These are phyloP conservation scores for Lutjanus campechanus DNA, from an alignment of 2,797 vertebrate genomes.

Conservation along the genomic window DNA sequence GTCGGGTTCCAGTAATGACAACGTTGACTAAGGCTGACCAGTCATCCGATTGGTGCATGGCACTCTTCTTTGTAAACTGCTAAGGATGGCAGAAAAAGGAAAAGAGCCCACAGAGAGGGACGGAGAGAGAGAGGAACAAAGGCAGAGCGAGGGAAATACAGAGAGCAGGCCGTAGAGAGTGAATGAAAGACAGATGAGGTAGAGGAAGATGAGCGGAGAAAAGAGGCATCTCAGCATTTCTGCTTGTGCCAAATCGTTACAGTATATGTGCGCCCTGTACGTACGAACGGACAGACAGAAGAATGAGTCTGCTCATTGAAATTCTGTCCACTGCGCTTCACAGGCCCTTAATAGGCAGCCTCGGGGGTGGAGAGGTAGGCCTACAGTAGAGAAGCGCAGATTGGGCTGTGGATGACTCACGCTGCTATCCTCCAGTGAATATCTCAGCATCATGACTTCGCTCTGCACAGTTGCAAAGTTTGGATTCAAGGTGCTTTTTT, in stretches of 20 bases:
- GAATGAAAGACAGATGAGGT: conserved; percentile 67
- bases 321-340: conserved; percentile 76
- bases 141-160: conserved; percentile 41
- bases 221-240: conserved; percentile 76
- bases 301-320: conserved; percentile 76
- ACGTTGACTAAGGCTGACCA: conserved; percentile 78
- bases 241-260: conserved; percentile 61
- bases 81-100: conserved; percentile 73
- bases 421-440: conserved; percentile 66
- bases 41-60: conserved; percentile 73
- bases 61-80: conserved; percentile 78
- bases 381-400: conserved; percentile 71
- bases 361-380: conserved; percentile 73
- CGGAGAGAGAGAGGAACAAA: conserved; percentile 57
- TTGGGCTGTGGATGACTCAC: conserved; percentile 74
- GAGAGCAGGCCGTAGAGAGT: conserved; percentile 47
- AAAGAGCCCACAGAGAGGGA: conserved; percentile 65
- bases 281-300: conserved; percentile 58
- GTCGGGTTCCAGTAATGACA: conserved; percentile 79
- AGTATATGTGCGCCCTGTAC: conserved; percentile 47
- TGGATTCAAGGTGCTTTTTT: conserved; percentile 48
- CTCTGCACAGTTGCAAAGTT: conserved; percentile 69
- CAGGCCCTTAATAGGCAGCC: conserved; percentile 75
- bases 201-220: conserved; percentile 56
- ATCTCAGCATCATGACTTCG: conserved; percentile 72